These are phyloP conservation scores for Chelonus formosanus DNA, from an alignment of 2,888 invertebrate genomes.

Conservation along the genomic window DNA sequence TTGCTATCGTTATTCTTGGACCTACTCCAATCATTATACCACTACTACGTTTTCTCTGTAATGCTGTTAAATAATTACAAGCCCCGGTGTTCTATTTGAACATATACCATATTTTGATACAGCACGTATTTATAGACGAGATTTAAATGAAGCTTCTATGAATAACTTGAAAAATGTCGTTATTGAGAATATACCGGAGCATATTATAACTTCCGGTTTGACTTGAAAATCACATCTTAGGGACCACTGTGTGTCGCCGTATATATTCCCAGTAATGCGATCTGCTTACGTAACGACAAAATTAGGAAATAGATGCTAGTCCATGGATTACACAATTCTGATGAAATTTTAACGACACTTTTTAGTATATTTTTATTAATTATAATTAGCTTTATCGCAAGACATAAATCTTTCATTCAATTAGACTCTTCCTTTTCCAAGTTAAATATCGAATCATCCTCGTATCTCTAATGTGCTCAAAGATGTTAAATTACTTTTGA, in stretches of 20 bases:
- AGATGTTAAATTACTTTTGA: not conserved
- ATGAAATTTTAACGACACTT: not conserved
- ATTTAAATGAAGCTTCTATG: not conserved
- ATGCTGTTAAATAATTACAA: too few species aligned
- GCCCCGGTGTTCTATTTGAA: too few species aligned
- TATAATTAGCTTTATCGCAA: too few species aligned
- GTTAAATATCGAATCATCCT: not conserved
- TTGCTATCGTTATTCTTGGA: constrained; percentile 17
- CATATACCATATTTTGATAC: too few species aligned
- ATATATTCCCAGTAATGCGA: constrained; percentile 40
- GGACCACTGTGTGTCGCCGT: constrained; percentile 17
- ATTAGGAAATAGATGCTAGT: constrained; percentile 34
- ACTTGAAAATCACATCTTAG: constrained; percentile 1
- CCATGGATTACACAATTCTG: constrained; percentile 20
- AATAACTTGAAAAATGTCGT: not conserved
- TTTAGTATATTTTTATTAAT: too few species aligned
- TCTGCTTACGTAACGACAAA: constrained; percentile 40
- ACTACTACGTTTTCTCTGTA: too few species aligned
- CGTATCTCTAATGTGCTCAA: too few species aligned
- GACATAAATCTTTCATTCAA: too few species aligned
- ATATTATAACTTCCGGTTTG: not conserved
- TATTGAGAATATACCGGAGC: too few species aligned
- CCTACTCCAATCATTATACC: not conserved
- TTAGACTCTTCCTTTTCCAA: too few species aligned
- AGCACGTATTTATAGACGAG: too few species aligned